A percentile compares a stretch with the other conserved stretches of the same genome.
These are phyloP conservation scores for Malthinus seriepunctatus DNA, from an alignment of 2,888 invertebrate species.

Conservation along the genomic window DNA sequence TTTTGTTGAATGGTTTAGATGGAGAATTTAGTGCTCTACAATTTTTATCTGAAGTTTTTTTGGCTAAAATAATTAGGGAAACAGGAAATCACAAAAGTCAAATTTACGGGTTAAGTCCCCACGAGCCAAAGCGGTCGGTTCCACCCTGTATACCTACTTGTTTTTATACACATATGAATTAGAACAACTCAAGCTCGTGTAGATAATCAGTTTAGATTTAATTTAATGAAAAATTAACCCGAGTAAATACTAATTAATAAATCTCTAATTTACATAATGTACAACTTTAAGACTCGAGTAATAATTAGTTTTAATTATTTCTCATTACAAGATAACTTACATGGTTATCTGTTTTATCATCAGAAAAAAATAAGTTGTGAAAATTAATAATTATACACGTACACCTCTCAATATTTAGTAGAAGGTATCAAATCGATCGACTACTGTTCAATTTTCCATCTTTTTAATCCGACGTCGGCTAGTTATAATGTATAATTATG, in stretches of 20 bases:
- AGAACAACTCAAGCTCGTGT: conserved; percentile 4
- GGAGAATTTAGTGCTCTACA: too few species aligned
- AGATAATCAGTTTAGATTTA: conserved; percentile 12
- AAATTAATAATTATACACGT: conserved; percentile 2
- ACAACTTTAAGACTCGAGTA: not conserved
- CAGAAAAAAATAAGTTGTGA: not conserved
- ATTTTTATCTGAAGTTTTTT: too few species aligned
- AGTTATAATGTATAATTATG: conserved; percentile 44
- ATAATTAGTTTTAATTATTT: conserved; percentile 5
- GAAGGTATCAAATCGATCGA: conserved; percentile 10
- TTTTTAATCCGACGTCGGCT: conserved; percentile 39
- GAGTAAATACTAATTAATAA: conserved; percentile 2
- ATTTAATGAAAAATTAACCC: conserved; percentile 2
- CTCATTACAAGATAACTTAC: not conserved
- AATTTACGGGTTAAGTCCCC: too few species aligned
- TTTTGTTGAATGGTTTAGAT: too few species aligned
- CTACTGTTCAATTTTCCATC: conserved; percentile 37
- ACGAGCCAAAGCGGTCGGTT: too few species aligned
- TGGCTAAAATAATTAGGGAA: too few species aligned
- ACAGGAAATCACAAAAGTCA: too few species aligned
- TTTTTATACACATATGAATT: not conserved
- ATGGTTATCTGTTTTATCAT: not conserved
- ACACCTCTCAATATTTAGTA: not conserved
- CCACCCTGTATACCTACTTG: too few species aligned
- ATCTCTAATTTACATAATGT: too few species aligned